Evolutionary conservation across 2,113 vertebrate species (phyloP).

Genomic region (Enhydra lutris): DNA sequence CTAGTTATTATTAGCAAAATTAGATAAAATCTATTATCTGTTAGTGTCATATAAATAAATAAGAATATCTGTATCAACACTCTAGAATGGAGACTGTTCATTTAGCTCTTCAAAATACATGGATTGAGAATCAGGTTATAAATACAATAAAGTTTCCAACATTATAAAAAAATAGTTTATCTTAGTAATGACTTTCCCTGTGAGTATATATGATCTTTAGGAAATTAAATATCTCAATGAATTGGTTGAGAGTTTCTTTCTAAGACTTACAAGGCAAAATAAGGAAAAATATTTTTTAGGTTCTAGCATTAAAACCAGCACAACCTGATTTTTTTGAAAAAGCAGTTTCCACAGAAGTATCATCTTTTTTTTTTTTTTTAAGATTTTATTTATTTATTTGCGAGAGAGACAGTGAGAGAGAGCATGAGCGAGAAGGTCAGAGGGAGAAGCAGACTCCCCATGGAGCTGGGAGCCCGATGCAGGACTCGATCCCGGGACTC

Average conservation of each 20-base stretch:
- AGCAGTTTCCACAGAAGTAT: background rate
- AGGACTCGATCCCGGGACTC: no score
- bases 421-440: no score
- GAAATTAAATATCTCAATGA: background rate
- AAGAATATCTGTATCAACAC: background rate
- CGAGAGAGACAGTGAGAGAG: no score
- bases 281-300: background rate
- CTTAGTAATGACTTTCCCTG: background rate
- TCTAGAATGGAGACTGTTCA: background rate
- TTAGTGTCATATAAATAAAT: background rate
- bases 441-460: no score
- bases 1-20: conserved; percentile 13
- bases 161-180: background rate
- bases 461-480: no score
- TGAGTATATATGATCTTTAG: background rate
- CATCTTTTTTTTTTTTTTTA: background rate
- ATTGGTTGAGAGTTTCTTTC: background rate
- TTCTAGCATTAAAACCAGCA: background rate
- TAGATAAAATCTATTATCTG: conserved; percentile 28
- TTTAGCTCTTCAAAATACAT: background rate
- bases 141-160: conserved; percentile 8
- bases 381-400: no score
- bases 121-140: background rate
- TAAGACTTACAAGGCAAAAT: background rate
- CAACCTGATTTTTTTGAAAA: background rate